Conservation (phyloP, 1,140 invertebrate species). For the Aphaenogaster rudis region DNA sequence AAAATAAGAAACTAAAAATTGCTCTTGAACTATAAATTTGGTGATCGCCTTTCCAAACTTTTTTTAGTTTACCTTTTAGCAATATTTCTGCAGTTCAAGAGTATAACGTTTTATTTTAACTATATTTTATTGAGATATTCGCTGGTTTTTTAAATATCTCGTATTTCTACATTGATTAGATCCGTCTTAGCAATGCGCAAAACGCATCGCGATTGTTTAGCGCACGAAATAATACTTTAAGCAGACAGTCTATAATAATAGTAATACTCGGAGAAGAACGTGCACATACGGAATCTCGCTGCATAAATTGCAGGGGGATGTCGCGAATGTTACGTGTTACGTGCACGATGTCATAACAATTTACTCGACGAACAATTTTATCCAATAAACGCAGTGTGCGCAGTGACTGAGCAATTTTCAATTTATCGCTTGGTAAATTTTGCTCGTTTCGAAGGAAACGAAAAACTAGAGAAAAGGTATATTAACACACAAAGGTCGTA, state of each 20-base stretch:
- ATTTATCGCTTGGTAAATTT: neutral
- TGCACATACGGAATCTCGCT: neutral
- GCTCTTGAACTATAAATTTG: neutral
- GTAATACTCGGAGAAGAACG: neutral
- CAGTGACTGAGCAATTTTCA: neutral
- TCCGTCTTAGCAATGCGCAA: neutral
- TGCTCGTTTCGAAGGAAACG: neutral
- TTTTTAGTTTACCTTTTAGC: neutral
- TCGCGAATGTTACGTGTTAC: slow-evolving; percentile 7
- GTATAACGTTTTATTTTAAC: neutral
- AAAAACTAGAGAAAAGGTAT: neutral
- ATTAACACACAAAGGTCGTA: neutral
- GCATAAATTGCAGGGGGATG: slow-evolving; percentile 15
- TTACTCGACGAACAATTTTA: slow-evolving; percentile 29
- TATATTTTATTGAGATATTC: neutral
- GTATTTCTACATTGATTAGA: neutral
- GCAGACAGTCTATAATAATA: neutral
- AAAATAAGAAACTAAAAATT: slow-evolving; percentile 10
- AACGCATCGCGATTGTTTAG: neutral
- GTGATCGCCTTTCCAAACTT: neutral
- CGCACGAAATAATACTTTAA: neutral
- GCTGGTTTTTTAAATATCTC: neutral
- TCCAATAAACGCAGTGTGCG: neutral
- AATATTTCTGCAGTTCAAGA: neutral
- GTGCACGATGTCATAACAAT: slow-evolving; percentile 3